These are phyloP conservation scores for Hippocampus zosterae DNA, from an alignment of 2,113 vertebrate species.

Conservation along the genomic window DNA sequence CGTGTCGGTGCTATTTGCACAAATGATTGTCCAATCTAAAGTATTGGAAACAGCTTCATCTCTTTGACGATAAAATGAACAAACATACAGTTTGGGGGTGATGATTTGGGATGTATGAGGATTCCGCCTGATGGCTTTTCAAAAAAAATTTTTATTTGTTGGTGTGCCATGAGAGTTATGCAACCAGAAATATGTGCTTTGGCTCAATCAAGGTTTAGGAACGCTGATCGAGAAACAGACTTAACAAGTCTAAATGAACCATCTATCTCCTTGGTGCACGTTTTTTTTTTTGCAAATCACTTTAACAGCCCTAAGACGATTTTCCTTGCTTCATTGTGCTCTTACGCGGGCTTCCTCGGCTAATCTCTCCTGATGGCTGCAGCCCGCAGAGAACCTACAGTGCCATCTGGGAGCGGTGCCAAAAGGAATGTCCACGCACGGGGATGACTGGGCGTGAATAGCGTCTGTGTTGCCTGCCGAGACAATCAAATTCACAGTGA, in stretches of 20 bases:
- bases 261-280: not conserved
- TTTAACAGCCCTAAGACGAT: constrained; percentile 1
- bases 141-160: too few species aligned
- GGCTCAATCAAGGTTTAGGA: not conserved
- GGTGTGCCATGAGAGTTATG: not conserved
- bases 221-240: not conserved
- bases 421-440: constrained; percentile 62
- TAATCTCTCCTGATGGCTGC: constrained; percentile 12
- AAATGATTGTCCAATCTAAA: too few species aligned
- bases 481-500: constrained; percentile 65
- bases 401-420: constrained; percentile 57
- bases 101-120: too few species aligned
- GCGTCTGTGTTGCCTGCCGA: constrained; percentile 44
- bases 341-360: not conserved
- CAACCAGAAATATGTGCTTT: not conserved
- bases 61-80: too few species aligned
- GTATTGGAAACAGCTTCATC: too few species aligned
- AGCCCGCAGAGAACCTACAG: constrained; percentile 42
- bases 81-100: too few species aligned
- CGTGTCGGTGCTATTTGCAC: too few species aligned
- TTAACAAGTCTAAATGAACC: not conserved
- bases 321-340: not conserved
- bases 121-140: too few species aligned
- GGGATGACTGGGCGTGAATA: constrained; percentile 45
- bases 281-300: not conserved